A percentile compares a stretch with the other conserved stretches of the same genome.
Conservation (phyloP, 2,797 vertebrate genomes). For the Hyperoplus immaculatus region DNA sequence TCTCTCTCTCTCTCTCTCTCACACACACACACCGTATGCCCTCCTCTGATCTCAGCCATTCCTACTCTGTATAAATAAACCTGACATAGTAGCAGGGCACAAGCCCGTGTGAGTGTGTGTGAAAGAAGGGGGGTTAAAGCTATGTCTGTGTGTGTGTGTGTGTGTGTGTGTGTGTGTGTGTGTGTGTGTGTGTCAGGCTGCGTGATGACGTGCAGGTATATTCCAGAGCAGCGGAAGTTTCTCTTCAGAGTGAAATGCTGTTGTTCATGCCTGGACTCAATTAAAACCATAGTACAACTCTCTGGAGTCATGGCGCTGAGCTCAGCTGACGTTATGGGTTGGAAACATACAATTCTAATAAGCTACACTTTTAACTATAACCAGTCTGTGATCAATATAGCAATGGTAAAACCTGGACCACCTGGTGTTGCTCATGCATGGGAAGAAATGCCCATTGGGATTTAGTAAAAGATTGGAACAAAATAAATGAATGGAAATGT, state of each 20-base stretch:
- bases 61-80: slow-evolving; percentile 75
- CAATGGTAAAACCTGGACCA: neutral
- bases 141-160: slow-evolving; percentile 10
- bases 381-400: neutral
- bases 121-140: slow-evolving; percentile 2
- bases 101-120: slow-evolving; percentile 11
- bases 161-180: slow-evolving; percentile 13
- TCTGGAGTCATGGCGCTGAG: neutral
- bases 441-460: neutral
- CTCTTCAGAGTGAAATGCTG: slow-evolving; percentile 89
- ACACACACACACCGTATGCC: slow-evolving; percentile 44
- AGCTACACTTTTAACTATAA: neutral
- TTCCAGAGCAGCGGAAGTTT: slow-evolving; percentile 83
- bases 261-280: slow-evolving; percentile 63
- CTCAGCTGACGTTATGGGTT: slow-evolving; percentile 15
- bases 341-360: slow-evolving; percentile 9
- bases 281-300: slow-evolving; percentile 45
- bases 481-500: too few species aligned
- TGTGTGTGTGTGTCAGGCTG: slow-evolving; percentile 50
- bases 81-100: slow-evolving; percentile 55
- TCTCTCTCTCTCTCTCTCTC: slow-evolving; percentile 4
- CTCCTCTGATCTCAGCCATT: slow-evolving; percentile 75
- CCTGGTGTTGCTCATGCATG: neutral
- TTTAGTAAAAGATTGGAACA: too few species aligned
- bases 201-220: slow-evolving; percentile 78